Evolutionary conservation across 2,888 invertebrate species (phyloP).

Genomic region (Loripinus fragilis): DNA sequence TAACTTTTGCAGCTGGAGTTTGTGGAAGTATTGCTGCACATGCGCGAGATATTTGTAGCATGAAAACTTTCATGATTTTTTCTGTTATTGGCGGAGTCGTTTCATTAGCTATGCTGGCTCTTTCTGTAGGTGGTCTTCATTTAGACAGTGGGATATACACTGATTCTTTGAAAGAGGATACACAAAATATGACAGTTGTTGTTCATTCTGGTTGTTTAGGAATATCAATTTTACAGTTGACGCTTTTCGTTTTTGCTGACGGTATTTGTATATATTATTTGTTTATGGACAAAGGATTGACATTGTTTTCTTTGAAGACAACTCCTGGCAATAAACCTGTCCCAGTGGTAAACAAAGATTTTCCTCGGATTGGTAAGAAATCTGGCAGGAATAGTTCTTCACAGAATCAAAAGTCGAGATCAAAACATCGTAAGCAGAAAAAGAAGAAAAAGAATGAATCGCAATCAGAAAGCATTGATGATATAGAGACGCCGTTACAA

Average conservation of each 20-base stretch:
- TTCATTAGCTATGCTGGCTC: conserved; percentile 70
- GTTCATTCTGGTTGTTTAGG: conserved; percentile 71
- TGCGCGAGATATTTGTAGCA: conserved; percentile 62
- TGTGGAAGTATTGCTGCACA: conserved; percentile 70
- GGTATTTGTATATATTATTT: conserved; percentile 71
- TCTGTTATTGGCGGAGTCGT: conserved; percentile 65
- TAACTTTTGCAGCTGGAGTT: conserved; percentile 69
- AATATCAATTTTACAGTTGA: conserved; percentile 67
- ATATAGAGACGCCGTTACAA: neutral
- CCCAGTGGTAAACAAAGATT: neutral
- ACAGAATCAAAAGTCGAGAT: neutral
- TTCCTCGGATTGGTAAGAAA: conserved; percentile 20
- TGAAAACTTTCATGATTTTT: conserved; percentile 69
- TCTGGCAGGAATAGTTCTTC: conserved; percentile 22
- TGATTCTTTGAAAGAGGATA: conserved; percentile 26
- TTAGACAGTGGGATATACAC: conserved; percentile 72
- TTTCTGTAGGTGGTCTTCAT: conserved; percentile 75
- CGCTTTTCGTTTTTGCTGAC: conserved; percentile 66
- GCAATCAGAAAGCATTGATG: neutral
- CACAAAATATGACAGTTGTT: conserved; percentile 56
- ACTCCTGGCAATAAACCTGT: conserved; percentile 19
- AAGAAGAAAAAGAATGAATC: neutral
- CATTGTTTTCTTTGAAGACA: conserved; percentile 4
- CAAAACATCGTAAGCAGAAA: conserved; percentile 1
- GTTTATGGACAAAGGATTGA: conserved; percentile 53